Conservation (phyloP, 2,888 invertebrate genomes). For the Apotomis betuletana region DNA sequence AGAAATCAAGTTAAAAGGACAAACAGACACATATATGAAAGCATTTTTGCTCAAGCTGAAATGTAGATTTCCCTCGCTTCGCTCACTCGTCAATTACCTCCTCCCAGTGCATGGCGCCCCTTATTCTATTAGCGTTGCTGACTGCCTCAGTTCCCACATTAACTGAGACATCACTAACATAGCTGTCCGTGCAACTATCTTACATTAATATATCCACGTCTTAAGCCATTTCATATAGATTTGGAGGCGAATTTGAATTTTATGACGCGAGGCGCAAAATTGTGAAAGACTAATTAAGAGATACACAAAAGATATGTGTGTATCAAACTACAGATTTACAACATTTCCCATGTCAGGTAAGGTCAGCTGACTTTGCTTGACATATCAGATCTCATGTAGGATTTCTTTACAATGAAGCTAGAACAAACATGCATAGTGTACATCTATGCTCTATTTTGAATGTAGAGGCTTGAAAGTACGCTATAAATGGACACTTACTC, state of each 20-base stretch:
- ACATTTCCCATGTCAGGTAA: no score
- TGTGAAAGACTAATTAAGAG: slow-evolving; percentile 19
- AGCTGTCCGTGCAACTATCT: slow-evolving; percentile 24
- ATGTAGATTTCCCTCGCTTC: no score
- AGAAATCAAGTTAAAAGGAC: no score
- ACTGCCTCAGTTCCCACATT: slow-evolving; percentile 64
- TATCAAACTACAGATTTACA: background rate
- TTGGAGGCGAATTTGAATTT: slow-evolving; percentile 20
- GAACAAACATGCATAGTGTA: no score
- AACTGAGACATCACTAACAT: slow-evolving; percentile 61
- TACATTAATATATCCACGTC: slow-evolving; percentile 23
- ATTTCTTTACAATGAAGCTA: no score
- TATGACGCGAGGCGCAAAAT: slow-evolving; percentile 20
- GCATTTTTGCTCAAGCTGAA: no score
- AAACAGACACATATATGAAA: background rate
- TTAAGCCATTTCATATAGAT: slow-evolving; percentile 20
- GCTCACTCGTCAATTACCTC: background rate
- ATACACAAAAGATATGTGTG: background rate
- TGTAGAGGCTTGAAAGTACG: no score
- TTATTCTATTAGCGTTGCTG: slow-evolving; percentile 57
- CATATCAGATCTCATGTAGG: no score
- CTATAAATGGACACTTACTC: no score
- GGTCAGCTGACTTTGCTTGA: no score
- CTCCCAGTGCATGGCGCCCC: slow-evolving; percentile 45
- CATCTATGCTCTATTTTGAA: no score